Base-by-base conservation (phyloP, 2,113 vertebrate species). In the Lathamus discolor region DNA sequence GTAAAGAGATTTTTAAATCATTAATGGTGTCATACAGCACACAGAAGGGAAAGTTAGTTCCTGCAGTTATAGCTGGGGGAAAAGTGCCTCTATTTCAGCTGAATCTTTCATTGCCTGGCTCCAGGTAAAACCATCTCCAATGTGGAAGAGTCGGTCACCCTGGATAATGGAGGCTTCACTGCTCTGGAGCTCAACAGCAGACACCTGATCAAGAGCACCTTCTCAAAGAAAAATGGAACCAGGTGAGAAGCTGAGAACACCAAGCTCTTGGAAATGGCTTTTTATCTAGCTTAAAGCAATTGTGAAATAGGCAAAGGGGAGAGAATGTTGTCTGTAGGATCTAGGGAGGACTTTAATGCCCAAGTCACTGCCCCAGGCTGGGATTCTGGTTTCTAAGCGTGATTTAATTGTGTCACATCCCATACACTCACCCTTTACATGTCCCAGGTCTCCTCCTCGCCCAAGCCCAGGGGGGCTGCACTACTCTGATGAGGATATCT, bases 401-500 rank as follows among this genome's bases (percentile, higher is more conserved):
- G 31, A 61, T n/a, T 61, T 51, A 37, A 39, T 59, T 33, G 17
- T 25, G 27, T 61, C n/a, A 54, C 29, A 22, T 54, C 12, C 18
- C 2, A 7, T 20, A 29, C 20, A 9, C 11, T 15, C 15, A 11
- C 7, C 29, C 24, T 69, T 69, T 86, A 16, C 2, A 1, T 93
- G 77, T 83, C 33, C 70, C 79, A 99, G 99, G 97, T 99, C 99
- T 86, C 99, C 99, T 20, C 99, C 99, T 44, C 98, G 99, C 41
- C 99, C 99, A 19, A 99, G 99, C 96, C 99, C 99, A 0, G 99
- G 99, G 0, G 99, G 98, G 12, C 98, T 99, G 82, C 99, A 98
- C 97, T 99, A 99, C 97, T 99, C 99, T 0, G 99, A 99, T 5
- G 99, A 99, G 90, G 99, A 99, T 90, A 98, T 99, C 95, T 99